These are phyloP conservation scores for Cotesia vestalis DNA, from an alignment of 1,140 invertebrate species.

Conservation along the genomic window DNA sequence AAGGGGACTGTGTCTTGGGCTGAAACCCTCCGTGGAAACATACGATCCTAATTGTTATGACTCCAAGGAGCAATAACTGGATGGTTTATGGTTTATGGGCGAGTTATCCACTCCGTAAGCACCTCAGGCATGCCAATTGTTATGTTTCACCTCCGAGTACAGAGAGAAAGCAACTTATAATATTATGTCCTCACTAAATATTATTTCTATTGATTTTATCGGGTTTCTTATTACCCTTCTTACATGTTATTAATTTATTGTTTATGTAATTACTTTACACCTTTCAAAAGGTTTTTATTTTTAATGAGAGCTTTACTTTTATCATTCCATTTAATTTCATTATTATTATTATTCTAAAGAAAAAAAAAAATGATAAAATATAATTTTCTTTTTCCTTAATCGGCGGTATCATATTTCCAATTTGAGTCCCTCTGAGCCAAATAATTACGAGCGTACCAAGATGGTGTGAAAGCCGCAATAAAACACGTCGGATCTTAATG, in stretches of 20 bases:
- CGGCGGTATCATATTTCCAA: constrained; percentile 5
- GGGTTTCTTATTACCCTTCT: too few species aligned
- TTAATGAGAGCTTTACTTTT: too few species aligned
- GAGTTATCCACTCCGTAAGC: constrained; percentile 41
- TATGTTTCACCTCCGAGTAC: constrained; percentile 44
- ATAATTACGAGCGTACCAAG: constrained; percentile 3
- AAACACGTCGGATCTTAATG: constrained; percentile 2
- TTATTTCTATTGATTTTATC: too few species aligned
- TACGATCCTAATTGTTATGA: constrained; percentile 54
- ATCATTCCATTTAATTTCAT: too few species aligned
- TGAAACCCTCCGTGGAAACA: constrained; percentile 23
- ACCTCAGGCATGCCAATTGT: constrained; percentile 52
- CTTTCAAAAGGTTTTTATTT: neutral
- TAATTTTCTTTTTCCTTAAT: neutral
- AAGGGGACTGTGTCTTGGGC: constrained; percentile 8
- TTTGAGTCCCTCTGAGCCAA: constrained; percentile 14
- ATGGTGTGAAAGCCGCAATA: constrained; percentile 14
- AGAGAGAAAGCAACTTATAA: constrained; percentile 25
- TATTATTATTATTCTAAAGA: too few species aligned
- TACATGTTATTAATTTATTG: constrained; percentile 2
- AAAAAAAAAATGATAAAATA: too few species aligned
- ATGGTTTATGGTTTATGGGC: constrained; percentile 52
- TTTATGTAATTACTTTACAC: too few species aligned
- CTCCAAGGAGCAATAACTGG: constrained; percentile 48
- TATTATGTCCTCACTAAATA: neutral